A percentile compares a stretch with the other conserved stretches of the same genome.
phyloP scores from a whole-genome alignment of 2,888 invertebrate genomes.

The Scaptomyza reducta region DNA sequence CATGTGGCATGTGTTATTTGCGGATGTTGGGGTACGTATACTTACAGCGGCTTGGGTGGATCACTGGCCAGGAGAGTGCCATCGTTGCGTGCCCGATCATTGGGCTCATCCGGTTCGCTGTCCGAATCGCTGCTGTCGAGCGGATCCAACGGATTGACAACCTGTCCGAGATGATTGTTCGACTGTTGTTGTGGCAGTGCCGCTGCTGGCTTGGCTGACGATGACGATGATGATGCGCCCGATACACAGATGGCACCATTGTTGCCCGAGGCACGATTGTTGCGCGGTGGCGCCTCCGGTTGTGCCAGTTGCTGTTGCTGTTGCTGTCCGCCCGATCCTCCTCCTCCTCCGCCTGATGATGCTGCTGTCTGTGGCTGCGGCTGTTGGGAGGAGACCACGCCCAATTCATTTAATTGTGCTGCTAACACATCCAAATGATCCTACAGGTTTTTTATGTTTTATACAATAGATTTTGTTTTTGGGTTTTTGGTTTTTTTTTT shows the following conservation, averaged over 20 bases:
- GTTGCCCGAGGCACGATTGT: conserved; percentile 83
- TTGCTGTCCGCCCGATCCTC: conserved; percentile 28
- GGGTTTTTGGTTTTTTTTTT: conserved; percentile 22
- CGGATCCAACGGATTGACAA: conserved; percentile 87
- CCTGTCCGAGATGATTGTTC: conserved; percentile 83
- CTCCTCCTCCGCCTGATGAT: conserved; percentile 49
- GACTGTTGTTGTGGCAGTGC: conserved; percentile 82
- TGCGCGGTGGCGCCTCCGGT: conserved; percentile 90
- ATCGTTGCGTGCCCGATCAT: conserved; percentile 93
- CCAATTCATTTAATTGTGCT: conserved; percentile 97
- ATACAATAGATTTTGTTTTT: conserved; percentile 52
- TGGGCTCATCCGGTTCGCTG: conserved; percentile 92
- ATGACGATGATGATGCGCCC: conserved; percentile 43
- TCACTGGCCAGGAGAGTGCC: conserved; percentile 98
- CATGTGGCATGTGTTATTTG: conserved; percentile 4
- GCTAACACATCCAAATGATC: conserved; percentile 96
- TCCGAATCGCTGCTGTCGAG: conserved; percentile 91
- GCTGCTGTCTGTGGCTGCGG: conserved; percentile 82
- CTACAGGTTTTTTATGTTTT: conserved; percentile 85
- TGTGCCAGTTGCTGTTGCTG: conserved; percentile 84
- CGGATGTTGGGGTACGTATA: conserved; percentile 65
- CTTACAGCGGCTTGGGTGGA: conserved; percentile 98
- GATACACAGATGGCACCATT: conserved; percentile 71
- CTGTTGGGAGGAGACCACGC: conserved; percentile 88
- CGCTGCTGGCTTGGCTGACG: conserved; percentile 81